Percentiles rank a stretch among this genome's conserved stretches.
Evolutionary conservation across 2,113 vertebrate genomes (phyloP).

Genomic region (Brachyhypopomus gauderio): DNA sequence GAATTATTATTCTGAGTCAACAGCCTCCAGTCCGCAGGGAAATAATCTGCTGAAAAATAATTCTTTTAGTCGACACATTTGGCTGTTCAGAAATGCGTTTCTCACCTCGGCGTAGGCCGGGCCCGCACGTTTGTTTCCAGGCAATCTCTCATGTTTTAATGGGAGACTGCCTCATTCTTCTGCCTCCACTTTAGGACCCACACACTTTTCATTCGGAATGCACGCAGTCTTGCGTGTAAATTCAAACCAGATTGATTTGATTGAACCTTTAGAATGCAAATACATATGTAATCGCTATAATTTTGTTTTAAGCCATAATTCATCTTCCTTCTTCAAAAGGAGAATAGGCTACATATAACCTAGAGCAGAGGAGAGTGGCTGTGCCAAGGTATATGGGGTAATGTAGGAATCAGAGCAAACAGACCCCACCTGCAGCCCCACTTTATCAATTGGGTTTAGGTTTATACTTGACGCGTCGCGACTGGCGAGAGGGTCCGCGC

Average conservation of each 20-base stretch:
- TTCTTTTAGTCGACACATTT: constrained; percentile 53
- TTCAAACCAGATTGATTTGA: constrained; percentile 16
- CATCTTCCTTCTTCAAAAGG: no score
- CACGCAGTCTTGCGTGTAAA: neutral
- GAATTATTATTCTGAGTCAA: constrained; percentile 55
- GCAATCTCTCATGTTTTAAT: constrained; percentile 33
- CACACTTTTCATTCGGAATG: neutral
- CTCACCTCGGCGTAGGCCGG: constrained; percentile 37
- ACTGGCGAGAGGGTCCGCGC: no score
- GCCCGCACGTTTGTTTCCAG: constrained; percentile 30
- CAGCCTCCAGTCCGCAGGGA: constrained; percentile 43
- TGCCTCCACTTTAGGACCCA: constrained; percentile 11
- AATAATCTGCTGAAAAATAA: constrained; percentile 50
- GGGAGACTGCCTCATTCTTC: constrained; percentile 12
- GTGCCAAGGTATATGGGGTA: neutral
- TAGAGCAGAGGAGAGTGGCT: neutral
- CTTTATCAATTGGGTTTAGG: constrained; percentile 57
- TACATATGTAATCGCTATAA: constrained; percentile 14
- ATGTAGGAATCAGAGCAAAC: neutral
- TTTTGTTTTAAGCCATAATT: no score
- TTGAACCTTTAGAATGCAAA: neutral
- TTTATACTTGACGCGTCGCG: no score
- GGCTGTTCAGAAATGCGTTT: constrained; percentile 49
- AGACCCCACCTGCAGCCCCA: constrained; percentile 13
- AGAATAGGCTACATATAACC: neutral